Evolutionary conservation across 1,140 invertebrate genomes (phyloP).

Genomic region (Zophobas morio): DNA sequence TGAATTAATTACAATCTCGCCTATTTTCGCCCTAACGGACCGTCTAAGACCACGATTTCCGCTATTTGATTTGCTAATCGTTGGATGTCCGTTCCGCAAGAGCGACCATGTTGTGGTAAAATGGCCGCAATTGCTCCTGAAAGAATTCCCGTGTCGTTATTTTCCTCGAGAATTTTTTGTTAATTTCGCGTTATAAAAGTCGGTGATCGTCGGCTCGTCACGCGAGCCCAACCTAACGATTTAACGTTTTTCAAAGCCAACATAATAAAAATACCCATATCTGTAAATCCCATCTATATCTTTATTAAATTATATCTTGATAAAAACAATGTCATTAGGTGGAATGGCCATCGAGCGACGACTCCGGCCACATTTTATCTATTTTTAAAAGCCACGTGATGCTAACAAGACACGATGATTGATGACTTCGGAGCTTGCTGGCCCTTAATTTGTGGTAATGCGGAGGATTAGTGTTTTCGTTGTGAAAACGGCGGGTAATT

Average conservation of each 20-base stretch:
- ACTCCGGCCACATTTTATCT: constrained; percentile 41
- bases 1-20: constrained; percentile 5
- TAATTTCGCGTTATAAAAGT: neutral
- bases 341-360: constrained; percentile 50
- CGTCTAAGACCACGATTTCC: constrained; percentile 53
- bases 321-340: constrained; percentile 51
- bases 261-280: constrained; percentile 16
- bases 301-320: constrained; percentile 37
- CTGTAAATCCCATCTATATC: constrained; percentile 36
- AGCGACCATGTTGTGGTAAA: constrained; percentile 48
- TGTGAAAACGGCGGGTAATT: constrained; percentile 26
- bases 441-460: constrained; percentile 39
- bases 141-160: constrained; percentile 24
- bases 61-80: constrained; percentile 58
- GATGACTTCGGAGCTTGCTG: constrained; percentile 33
- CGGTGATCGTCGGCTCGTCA: constrained; percentile 4
- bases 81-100: constrained; percentile 49
- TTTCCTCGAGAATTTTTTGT: too few species aligned
- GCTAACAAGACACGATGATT: constrained; percentile 53
- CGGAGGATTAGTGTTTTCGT: constrained; percentile 19
- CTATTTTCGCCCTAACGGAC: too few species aligned
- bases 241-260: constrained; percentile 25
- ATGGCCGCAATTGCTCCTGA: constrained; percentile 44
- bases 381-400: constrained; percentile 52
- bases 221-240: constrained; percentile 3